phyloP scores from a whole-genome alignment of 2,797 vertebrate species.

The Muscicapa striata region DNA sequence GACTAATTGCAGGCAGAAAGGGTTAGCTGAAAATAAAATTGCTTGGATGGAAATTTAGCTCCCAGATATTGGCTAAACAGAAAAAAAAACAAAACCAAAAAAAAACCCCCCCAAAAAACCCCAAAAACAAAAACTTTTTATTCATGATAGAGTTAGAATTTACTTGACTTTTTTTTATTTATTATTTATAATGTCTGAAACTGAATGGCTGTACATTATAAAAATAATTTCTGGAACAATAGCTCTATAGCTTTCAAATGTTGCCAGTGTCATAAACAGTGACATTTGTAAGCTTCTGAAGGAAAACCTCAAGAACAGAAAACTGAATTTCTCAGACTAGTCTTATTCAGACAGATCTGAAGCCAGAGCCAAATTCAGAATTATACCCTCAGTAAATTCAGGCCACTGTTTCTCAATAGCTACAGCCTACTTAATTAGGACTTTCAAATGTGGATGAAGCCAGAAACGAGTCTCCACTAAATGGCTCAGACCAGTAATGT shows the following conservation, averaged over 20 bases:
- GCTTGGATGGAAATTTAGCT: neutral
- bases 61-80: neutral
- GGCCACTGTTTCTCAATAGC: conserved; percentile 13
- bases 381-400: conserved; percentile 20
- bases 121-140: neutral
- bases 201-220: conserved; percentile 7
- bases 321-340: conserved; percentile 28
- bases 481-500: neutral
- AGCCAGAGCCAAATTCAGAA: conserved; percentile 29
- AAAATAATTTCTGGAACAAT: conserved; percentile 54
- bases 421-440: conserved; percentile 18
- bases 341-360: conserved; percentile 26
- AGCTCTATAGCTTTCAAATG: conserved; percentile 38
- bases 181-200: conserved; percentile 17
- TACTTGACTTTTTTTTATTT: conserved; percentile 1
- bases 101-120: neutral
- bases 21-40: conserved; percentile 30
- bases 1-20: neutral
- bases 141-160: neutral
- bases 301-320: conserved; percentile 34
- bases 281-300: conserved; percentile 48
- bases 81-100: neutral
- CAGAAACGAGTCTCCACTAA: neutral
- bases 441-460: neutral
- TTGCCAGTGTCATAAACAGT: conserved; percentile 59